Evolutionary conservation across 2,113 vertebrate genomes (phyloP).

Genomic region (Tyto alba): DNA sequence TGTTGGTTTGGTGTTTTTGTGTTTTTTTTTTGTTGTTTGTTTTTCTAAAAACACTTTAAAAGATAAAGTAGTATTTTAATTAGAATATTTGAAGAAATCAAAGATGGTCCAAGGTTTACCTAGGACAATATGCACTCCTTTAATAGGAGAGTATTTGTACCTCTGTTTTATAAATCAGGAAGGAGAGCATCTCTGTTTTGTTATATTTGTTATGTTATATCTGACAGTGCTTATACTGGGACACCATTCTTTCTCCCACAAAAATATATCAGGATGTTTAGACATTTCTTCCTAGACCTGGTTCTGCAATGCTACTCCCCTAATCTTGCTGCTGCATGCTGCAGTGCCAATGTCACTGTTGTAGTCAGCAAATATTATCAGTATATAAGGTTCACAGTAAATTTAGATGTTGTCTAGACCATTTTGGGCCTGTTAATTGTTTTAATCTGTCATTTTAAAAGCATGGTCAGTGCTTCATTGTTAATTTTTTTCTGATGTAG

Average conservation of each 20-base stretch:
- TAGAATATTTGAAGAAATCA: background rate
- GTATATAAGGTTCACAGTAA: background rate
- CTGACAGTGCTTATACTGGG: background rate
- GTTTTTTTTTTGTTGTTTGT: background rate
- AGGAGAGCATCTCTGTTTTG: background rate
- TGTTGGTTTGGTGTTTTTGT: no score
- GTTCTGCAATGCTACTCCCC: background rate
- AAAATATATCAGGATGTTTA: background rate
- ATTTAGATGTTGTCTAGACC: background rate
- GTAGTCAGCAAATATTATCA: background rate
- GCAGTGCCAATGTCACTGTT: fast-evolving
- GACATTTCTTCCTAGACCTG: background rate
- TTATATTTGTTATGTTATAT: background rate
- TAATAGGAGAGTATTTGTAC: background rate
- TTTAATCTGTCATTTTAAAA: background rate
- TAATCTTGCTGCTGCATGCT: background rate
- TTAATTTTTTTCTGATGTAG: background rate
- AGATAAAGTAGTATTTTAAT: background rate
- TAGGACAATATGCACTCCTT: background rate
- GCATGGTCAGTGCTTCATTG: background rate
- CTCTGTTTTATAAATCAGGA: background rate
- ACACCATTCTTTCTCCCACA: background rate
- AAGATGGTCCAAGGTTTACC: background rate
- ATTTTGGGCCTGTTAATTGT: background rate
- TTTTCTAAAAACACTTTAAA: background rate